Evolutionary conservation across 1,140 invertebrate genomes (phyloP).

Genomic region (Euwallacea similis): DNA sequence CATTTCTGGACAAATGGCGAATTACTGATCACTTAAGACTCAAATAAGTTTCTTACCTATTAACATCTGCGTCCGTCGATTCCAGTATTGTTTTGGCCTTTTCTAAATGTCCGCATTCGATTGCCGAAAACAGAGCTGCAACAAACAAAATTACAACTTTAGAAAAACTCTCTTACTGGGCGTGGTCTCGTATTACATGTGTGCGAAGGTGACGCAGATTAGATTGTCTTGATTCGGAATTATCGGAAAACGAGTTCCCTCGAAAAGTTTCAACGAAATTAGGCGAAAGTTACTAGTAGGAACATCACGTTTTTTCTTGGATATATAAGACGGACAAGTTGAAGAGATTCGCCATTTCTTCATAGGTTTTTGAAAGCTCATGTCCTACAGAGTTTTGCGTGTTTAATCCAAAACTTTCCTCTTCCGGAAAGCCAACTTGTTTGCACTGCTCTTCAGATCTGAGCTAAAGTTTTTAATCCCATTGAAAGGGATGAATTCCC

Average conservation of each 20-base stretch:
- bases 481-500: neutral
- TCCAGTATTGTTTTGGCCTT: slow-evolving; percentile 87
- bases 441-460: too few relatives aligned
- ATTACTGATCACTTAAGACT: neutral
- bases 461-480: neutral
- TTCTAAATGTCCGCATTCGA: slow-evolving; percentile 90
- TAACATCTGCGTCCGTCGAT: slow-evolving; percentile 87
- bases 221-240: slow-evolving; percentile 16
- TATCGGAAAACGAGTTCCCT: too few relatives aligned
- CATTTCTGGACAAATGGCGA: too few relatives aligned
- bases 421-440: too few relatives aligned
- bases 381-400: too few relatives aligned
- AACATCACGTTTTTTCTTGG: too few relatives aligned
- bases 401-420: too few relatives aligned
- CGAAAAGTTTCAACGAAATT: too few relatives aligned
- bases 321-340: too few relatives aligned
- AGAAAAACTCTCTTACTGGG: neutral
- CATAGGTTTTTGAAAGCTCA: too few relatives aligned
- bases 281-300: too few relatives aligned
- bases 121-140: slow-evolving; percentile 85
- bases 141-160: slow-evolving; percentile 49
- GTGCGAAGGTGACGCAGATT: neutral
- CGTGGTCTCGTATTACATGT: neutral
- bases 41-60: slow-evolving; percentile 68
- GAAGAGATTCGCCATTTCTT: too few relatives aligned